Percentiles rank a stretch among this genome's conserved stretches.
Conservation (phyloP, 2,113 vertebrate genomes). For the Neofelis nebulosa region DNA sequence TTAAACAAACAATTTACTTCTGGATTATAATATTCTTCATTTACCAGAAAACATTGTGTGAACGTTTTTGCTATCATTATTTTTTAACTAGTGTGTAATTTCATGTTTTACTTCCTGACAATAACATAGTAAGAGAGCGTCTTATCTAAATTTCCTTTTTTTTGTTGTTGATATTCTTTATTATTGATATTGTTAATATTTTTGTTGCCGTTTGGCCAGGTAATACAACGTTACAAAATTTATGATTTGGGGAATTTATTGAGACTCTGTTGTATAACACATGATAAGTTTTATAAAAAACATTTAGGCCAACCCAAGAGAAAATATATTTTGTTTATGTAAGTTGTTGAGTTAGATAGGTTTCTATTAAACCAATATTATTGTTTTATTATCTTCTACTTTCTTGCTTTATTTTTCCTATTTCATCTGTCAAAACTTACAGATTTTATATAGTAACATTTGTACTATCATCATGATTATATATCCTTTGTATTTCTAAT, state of each 20-base stretch:
- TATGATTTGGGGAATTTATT: slow-evolving; percentile 5
- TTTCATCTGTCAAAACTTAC: slow-evolving; percentile 13
- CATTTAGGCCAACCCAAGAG: not conserved
- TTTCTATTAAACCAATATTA: slow-evolving; percentile 8
- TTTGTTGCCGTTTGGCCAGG: not conserved
- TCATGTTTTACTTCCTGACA: not conserved
- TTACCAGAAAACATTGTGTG: not conserved
- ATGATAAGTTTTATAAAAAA: not conserved
- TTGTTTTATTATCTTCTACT: not conserved
- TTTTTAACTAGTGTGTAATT: not conserved
- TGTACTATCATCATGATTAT: not conserved
- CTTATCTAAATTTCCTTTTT: not conserved
- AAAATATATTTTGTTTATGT: slow-evolving; percentile 17
- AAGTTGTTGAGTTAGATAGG: not conserved
- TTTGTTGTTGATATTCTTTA: not conserved
- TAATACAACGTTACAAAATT: not conserved
- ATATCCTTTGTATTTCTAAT: not conserved
- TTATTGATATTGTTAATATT: not conserved
- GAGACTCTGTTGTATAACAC: not conserved
- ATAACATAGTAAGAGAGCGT: not conserved
- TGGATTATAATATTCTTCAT: not conserved
- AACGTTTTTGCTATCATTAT: not conserved
- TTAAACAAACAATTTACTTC: slow-evolving; percentile 13
- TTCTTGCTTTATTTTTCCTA: slow-evolving; percentile 19
- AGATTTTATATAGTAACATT: not conserved